phyloP scores from a whole-genome alignment of 2,113 vertebrate genomes.

The Shinisaurus crocodilurus region DNA sequence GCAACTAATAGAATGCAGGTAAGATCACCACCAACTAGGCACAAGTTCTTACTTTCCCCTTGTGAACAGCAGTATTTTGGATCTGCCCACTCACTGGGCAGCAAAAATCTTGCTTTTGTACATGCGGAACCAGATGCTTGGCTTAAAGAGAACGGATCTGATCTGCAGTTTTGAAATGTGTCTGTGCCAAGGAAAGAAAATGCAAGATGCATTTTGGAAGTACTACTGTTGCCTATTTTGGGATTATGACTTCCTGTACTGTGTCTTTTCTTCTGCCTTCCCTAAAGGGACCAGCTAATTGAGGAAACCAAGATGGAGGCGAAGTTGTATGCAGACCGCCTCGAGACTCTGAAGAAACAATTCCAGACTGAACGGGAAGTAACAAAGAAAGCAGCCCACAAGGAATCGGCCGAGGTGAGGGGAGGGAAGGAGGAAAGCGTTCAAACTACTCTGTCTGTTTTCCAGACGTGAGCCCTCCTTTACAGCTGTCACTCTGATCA shows the following conservation, averaged over 20 bases:
- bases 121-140: neutral
- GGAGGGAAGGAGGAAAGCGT: neutral
- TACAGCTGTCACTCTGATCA: neutral
- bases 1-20: conserved; percentile 68
- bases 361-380: conserved; percentile 71
- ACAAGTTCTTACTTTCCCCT: neutral
- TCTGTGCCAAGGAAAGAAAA: neutral
- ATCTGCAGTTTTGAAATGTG: neutral
- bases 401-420: conserved; percentile 70
- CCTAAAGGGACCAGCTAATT: conserved; percentile 69
- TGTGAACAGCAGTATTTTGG: neutral
- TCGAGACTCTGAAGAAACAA: conserved; percentile 72
- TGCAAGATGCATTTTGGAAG: neutral
- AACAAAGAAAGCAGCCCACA: conserved; percentile 62
- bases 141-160: neutral
- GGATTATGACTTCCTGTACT: neutral
- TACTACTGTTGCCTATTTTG: neutral
- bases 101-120: neutral
- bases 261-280: neutral
- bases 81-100: neutral
- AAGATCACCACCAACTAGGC: neutral
- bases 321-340: conserved; percentile 57
- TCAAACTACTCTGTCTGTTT: neutral
- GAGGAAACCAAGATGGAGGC: conserved; percentile 69
- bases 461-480: neutral